Percentiles rank a stretch among this genome's conserved stretches.
phyloP scores from a whole-genome alignment of 92 coral and sea anemone species.

The Ricordea florida region DNA sequence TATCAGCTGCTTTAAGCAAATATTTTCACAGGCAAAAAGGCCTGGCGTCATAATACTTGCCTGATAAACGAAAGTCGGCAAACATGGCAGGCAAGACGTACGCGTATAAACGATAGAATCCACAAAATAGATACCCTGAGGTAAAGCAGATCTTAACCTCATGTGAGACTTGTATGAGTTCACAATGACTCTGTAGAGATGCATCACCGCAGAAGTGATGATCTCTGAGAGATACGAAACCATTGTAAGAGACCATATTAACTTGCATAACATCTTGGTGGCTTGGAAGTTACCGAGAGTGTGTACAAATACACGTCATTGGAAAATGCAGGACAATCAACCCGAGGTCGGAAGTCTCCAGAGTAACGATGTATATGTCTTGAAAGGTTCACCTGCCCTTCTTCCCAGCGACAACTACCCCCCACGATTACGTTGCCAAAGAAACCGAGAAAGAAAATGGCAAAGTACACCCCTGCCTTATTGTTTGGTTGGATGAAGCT shows the following conservation, averaged over 20 bases:
- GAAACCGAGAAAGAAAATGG: slow-evolving; percentile 51
- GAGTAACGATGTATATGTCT: slow-evolving; percentile 23
- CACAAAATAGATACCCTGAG: background rate
- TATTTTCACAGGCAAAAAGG: slow-evolving; percentile 10
- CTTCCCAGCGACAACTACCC: slow-evolving; percentile 19
- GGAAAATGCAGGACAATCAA: background rate
- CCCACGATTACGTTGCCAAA: slow-evolving; percentile 51
- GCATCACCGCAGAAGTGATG: slow-evolving; percentile 35
- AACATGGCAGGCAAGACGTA: background rate
- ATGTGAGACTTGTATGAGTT: background rate
- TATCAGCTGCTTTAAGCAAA: slow-evolving; percentile 4
- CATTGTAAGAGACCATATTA: slow-evolving; percentile 11
- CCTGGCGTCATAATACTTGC: background rate
- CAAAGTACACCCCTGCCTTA: slow-evolving; percentile 20
- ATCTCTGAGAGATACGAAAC: slow-evolving; percentile 19
- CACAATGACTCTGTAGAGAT: slow-evolving; percentile 23
- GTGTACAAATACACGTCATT: background rate
- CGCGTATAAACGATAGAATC: background rate
- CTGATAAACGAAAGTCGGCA: background rate
- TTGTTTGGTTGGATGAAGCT: background rate
- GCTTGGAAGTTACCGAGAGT: background rate
- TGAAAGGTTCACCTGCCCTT: slow-evolving; percentile 14
- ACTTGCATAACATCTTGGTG: background rate
- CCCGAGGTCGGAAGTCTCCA: slow-evolving; percentile 23
- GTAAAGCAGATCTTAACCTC: background rate